Base-by-base conservation (phyloP, 2,888 invertebrate genomes). In the Orchesellides sinensis region DNA sequence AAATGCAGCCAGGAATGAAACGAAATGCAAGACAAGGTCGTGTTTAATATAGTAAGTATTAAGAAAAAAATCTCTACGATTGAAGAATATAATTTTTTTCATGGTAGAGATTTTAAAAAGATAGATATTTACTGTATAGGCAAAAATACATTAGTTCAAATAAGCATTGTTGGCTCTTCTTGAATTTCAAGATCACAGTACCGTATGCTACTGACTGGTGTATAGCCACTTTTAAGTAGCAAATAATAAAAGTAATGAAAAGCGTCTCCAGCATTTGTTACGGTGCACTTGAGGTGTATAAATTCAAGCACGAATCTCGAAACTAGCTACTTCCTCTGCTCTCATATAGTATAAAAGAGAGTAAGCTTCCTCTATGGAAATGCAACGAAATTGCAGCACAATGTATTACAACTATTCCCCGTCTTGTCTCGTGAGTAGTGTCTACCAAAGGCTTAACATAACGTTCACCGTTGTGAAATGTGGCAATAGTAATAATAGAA, bases 201-300 rank as follows among this genome's bases (percentile, higher is more conserved):
- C 23, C 19, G 27, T 23, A 40, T 40, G 40, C 25, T 17, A 49
- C 68, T 66, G 65, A 12, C 27, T 32, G 5, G 5, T 8, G 40
- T 40, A 8, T 8, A 40, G 2, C 40, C 25, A 21, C 19, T 6
- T 10, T 25, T 17, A 32, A 61, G 72, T 32, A 73, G 61, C 61
- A 73, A 61, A 73, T 52, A 74, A 74, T 74, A 74, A 74, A 74
- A 74, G 65, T 74, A 65, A 74, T 74, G 74, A 74, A 74, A 65
- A 59, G 35, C 63, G 65, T 65, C 74, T 74, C 74, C 74, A 65
- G 74, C 52, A 74, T 74, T 74, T 74, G 74, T 74, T 74, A 63
- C 74, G 74, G 74, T 74, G 74, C 74, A 65, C 32, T 65, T 45
- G 74, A 74, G 65, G 65, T 54, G 54, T 52, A 63, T 63, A 74